These are phyloP conservation scores for Pyrrhia umbra DNA, from an alignment of 2,888 invertebrate genomes.

Conservation along the genomic window DNA sequence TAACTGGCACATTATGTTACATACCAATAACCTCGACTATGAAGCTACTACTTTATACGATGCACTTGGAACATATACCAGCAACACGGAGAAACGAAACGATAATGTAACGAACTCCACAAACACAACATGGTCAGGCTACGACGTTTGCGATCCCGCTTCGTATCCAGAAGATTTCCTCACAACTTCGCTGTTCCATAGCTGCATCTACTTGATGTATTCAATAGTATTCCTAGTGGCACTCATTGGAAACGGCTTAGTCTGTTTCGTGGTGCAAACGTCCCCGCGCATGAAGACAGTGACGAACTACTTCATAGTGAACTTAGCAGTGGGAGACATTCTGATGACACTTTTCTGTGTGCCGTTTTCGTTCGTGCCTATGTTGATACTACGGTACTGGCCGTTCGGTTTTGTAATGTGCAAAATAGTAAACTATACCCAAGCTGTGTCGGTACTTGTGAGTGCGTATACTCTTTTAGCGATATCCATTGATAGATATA, in stretches of 20 bases:
- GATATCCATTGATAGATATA: constrained; percentile 97
- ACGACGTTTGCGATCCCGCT: constrained; percentile 70
- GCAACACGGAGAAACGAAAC: constrained; percentile 51
- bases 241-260: constrained; percentile 93
- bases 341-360: constrained; percentile 97
- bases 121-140: constrained; percentile 75
- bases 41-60: constrained; percentile 65
- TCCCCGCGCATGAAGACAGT: constrained; percentile 97
- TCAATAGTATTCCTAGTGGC: constrained; percentile 93
- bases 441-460: constrained; percentile 95
- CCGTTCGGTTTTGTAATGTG: constrained; percentile 96
- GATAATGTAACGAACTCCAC: constrained; percentile 58
- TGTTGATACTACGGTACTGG: constrained; percentile 95
- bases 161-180: constrained; percentile 75
- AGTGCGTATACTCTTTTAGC: constrained; percentile 97
- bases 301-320: constrained; percentile 97
- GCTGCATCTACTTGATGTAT: constrained; percentile 93
- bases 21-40: constrained; percentile 68
- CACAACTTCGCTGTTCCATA: constrained; percentile 90
- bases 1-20: constrained; percentile 73
- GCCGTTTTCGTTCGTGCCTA: constrained; percentile 96
- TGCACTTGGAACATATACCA: constrained; percentile 54
- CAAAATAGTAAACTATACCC: constrained; percentile 95
- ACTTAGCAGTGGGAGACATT: constrained; percentile 96
- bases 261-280: constrained; percentile 96